Evolutionary conservation across 2,888 invertebrate genomes (phyloP), one percentile per base, ranked within the genome.

Genomic region (Apoderus coryli): DNA sequence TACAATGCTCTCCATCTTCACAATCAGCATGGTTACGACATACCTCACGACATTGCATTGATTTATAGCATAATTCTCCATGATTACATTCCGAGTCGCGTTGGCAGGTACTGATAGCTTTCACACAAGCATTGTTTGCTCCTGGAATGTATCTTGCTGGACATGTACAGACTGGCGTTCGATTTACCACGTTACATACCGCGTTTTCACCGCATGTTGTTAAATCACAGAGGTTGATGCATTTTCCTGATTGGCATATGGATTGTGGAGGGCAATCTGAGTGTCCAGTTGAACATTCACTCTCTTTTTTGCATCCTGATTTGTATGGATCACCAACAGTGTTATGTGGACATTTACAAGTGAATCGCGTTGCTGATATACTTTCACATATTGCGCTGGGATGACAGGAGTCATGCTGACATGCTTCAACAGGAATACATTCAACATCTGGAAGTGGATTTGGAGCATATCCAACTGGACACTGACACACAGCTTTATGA

Each of bases 391-490:
- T 60, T 2, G 88, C 88, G 2, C 79, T 69, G 3, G 69, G 56
- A 52, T 89, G 89, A 46, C 89, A 90, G 6, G 82, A 77, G 50
- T 76, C 79, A 1, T 80, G 70, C 42, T 66, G 67, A 48, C 88
- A 88, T 22, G 67, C 64, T 43, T 84, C 76, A 9, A 75, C 61
- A 36, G 70, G 64, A 29, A 67, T 65, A 50, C 89, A 89, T 48
- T 75, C 77, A 7, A 85, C 70, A 44, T 88, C 88, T n/a, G 88
- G 73, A 14, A 81, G 58, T 2, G 88, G 86, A 52, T 85, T 79
- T 2, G 81, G 71, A 44, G 66, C 70, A 50, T 70, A 82, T 6
- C 89, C 89, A 15, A 77, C 76, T 16, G 85, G 86, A 51, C 90
- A 90, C 50, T 84, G 81, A 45, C 90, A 90, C 10, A 68, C 69